A percentile compares a stretch with the other conserved stretches of the same genome.
phyloP scores from a whole-genome alignment of 2,113 vertebrate species.

The Aptenodytes forsteri region DNA sequence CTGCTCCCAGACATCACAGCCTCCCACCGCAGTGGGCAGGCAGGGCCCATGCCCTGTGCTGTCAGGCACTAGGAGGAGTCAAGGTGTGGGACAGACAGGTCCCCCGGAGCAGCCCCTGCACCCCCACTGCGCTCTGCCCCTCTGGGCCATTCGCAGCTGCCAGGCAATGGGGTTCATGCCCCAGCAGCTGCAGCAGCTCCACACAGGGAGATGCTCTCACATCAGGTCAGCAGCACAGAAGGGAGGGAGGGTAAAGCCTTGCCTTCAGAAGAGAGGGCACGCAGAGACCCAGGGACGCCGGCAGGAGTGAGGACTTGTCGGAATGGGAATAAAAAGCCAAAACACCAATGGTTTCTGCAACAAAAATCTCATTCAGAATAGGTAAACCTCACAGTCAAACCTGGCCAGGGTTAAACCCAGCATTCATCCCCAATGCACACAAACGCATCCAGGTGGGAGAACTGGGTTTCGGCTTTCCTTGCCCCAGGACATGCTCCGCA shows the following conservation, averaged over 20 bases:
- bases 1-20: background rate
- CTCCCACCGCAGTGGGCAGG: background rate
- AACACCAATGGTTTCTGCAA: background rate
- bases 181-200: background rate
- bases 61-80: background rate
- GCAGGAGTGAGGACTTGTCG: background rate
- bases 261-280: background rate
- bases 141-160: background rate
- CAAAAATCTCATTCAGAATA: background rate
- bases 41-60: background rate
- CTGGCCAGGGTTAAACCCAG: background rate
- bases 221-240: rapidly evolving
- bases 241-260: background rate
- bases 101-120: background rate
- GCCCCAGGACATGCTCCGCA: rapidly evolving
- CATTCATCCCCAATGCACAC: rapidly evolving
- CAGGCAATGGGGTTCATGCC: rapidly evolving
- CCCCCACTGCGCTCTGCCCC: rapidly evolving
- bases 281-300: background rate
- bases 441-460: background rate
- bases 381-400: background rate
- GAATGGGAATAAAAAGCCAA: background rate
- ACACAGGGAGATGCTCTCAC: rapidly evolving
- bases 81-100: background rate
- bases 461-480: background rate